These are phyloP conservation scores for Eremobia ochroleuca DNA, from an alignment of 2,888 invertebrate genomes.

Conservation along the genomic window DNA sequence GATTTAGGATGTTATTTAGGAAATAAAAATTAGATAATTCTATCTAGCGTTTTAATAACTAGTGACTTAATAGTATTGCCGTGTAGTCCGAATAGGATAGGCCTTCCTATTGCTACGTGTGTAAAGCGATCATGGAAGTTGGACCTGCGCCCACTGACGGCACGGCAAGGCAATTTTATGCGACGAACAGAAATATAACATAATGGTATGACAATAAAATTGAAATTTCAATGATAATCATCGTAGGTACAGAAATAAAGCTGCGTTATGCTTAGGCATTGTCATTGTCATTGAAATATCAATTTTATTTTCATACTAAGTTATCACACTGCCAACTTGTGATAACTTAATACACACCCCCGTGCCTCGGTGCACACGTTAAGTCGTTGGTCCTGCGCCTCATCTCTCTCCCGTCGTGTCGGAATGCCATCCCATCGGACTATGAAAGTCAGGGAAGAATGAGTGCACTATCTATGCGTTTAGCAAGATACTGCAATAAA, in stretches of 20 bases:
- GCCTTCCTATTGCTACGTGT: constrained; percentile 6
- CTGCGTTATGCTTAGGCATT: neutral
- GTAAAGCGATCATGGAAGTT: constrained; percentile 20
- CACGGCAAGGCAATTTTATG: neutral
- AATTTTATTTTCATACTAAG: neutral
- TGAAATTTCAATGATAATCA: neutral
- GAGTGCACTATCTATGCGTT: neutral
- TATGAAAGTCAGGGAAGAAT: no score
- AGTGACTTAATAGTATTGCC: constrained; percentile 20
- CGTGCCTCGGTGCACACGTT: no score
- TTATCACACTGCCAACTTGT: neutral
- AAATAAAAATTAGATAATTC: neutral
- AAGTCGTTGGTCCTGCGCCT: no score
- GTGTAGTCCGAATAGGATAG: neutral
- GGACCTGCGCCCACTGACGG: neutral
- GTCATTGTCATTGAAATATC: neutral
- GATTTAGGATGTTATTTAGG: neutral
- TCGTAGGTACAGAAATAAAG: neutral
- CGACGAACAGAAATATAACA: neutral
- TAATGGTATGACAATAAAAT: neutral
- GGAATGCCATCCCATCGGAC: no score
- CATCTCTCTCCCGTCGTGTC: no score
- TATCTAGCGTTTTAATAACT: constrained; percentile 35
- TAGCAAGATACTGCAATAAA: neutral
- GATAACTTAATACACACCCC: no score